Conservation (phyloP, 2,888 invertebrate species). For the Tetranychus truncatus region DNA sequence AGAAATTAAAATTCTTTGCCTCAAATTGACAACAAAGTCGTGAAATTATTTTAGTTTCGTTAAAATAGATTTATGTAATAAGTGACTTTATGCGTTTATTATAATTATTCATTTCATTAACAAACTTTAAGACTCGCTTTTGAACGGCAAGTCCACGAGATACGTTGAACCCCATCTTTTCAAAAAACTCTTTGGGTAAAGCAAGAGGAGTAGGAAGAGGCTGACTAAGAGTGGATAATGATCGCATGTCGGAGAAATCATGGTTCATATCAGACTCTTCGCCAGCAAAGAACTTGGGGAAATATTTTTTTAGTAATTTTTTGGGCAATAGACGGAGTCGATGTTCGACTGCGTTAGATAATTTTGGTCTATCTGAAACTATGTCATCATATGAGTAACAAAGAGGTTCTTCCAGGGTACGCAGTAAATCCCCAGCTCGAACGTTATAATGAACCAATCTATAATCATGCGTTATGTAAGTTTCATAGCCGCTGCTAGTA, state of each 20-base stretch:
- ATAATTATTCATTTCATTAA: background rate
- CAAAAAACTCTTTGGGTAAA: background rate
- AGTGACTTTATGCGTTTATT: no score
- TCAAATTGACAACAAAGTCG: no score
- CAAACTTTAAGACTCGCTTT: background rate
- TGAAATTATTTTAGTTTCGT: no score
- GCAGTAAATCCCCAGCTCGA: background rate
- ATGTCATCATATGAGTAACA: slow-evolving; percentile 2
- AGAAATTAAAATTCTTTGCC: no score
- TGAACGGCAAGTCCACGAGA: background rate
- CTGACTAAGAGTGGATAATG: background rate
- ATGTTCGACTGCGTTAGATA: background rate
- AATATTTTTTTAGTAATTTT: background rate
- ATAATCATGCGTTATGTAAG: background rate
- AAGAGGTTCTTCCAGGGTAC: background rate
- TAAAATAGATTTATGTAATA: no score
- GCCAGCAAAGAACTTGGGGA: background rate
- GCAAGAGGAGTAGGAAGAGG: background rate
- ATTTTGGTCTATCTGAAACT: background rate
- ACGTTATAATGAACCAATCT: background rate
- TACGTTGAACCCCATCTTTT: background rate
- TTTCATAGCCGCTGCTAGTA: background rate
- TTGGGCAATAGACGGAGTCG: background rate
- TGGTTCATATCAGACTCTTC: background rate
- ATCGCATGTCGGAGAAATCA: background rate